A percentile compares a stretch with the other conserved stretches of the same genome.
Conservation (phyloP, 2,888 invertebrate species). For the Trachelus iudaicus region DNA sequence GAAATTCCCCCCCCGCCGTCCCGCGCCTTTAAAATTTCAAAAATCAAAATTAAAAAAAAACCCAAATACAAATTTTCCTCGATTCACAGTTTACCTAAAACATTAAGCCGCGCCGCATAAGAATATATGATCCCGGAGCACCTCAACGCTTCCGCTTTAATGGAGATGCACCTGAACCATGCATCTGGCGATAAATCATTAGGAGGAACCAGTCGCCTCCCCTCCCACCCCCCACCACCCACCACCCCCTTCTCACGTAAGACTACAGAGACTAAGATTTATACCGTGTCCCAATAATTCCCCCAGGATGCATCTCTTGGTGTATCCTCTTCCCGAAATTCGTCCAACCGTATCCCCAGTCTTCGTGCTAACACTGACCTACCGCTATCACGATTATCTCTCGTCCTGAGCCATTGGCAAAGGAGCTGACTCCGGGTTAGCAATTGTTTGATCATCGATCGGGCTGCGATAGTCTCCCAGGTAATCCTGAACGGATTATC, state of each 20-base stretch:
- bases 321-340: neutral
- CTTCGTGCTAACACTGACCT: neutral
- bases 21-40: too few relatives aligned
- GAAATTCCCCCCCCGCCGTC: too few relatives aligned
- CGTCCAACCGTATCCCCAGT: neutral
- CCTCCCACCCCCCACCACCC: too few relatives aligned
- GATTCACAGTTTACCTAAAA: too few relatives aligned
- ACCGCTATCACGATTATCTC: neutral
- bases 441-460: neutral
- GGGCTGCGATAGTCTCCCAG: neutral
- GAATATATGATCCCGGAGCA: too few relatives aligned
- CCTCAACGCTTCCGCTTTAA: too few relatives aligned
- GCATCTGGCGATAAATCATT: neutral
- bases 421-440: neutral
- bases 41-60: too few relatives aligned
- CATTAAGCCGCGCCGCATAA: too few relatives aligned
- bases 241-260: neutral
- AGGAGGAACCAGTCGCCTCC: neutral
- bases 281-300: neutral
- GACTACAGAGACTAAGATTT: neutral
- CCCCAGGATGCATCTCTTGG: neutral
- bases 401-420: neutral
- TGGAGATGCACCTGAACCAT: neutral
- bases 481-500: neutral
- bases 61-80: too few relatives aligned